Percentiles rank a stretch among this genome's conserved stretches.
phyloP scores from a whole-genome alignment of 2,888 invertebrate species.

The Biston betularia region DNA sequence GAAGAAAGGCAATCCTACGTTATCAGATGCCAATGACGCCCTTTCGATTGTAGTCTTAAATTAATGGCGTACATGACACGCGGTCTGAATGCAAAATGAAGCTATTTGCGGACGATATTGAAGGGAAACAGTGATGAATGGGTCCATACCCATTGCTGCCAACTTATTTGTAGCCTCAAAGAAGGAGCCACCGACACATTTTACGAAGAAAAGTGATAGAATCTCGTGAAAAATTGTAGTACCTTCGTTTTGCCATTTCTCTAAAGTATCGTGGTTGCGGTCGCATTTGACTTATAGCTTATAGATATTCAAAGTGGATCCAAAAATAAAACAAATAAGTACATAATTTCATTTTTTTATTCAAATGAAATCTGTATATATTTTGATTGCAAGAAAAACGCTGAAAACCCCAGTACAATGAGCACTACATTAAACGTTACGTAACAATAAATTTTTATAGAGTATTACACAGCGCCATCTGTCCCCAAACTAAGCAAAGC shows the following conservation, averaged over 20 bases:
- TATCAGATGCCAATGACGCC: slow-evolving; percentile 11
- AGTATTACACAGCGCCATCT: no score
- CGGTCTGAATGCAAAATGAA: slow-evolving; percentile 6
- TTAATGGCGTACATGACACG: slow-evolving; percentile 12
- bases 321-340: neutral
- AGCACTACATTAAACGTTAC: no score
- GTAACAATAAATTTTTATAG: no score
- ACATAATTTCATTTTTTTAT: neutral
- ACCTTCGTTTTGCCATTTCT: neutral
- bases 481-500: no score
- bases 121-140: slow-evolving; percentile 13
- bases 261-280: neutral
- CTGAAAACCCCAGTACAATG: no score
- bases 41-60: slow-evolving; percentile 7
- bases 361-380: neutral
- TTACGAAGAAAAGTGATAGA: neutral
- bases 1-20: neutral
- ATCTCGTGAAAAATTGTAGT: neutral
- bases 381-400: no score
- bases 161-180: neutral
- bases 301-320: neutral
- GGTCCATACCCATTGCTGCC: neutral
- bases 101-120: slow-evolving; percentile 3
- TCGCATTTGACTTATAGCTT: neutral
- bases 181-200: neutral